Evolutionary conservation across 2,888 invertebrate species (phyloP), one percentile per base, ranked within the genome.

Genomic region (Cetonia aurata): DNA sequence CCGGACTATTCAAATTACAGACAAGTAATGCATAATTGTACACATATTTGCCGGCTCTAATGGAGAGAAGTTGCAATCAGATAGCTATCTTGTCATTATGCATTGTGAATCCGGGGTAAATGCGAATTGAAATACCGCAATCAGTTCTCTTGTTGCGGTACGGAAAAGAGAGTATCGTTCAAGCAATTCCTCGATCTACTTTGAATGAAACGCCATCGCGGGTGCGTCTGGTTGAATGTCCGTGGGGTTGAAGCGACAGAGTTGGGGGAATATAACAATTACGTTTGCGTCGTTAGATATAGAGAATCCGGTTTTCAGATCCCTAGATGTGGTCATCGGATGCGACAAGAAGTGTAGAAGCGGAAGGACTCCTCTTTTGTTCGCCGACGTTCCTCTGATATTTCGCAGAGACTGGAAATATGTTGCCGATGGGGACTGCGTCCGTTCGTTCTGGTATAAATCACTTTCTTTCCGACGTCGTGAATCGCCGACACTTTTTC

Each of bases 211-310:
- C 56, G 57, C 70, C 71, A 71, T 70, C 76, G 75, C 73, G 44
- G 69, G 31, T 62, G 15, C 69, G 73, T 48, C 74, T 78, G 77
- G 77, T 69, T 76, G 71, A 73, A 71, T 77, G 73, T 73, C 73
- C 68, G 72, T 52, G 71, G 79, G 78, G 72, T 76, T 72, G 70
- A 75, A 75, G 72, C 73, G 41, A 31, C 19, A 25, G 53, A 57
- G 41, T 72, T 71, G 72, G 78, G 80, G 81, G 82, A 80, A 78
- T 80, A 82, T 80, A 82, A 83, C 83, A 83, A 84, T 84, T 84
- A 83, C 82, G 83, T 83, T 82, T 83, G 83, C 82, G 80, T 83
- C 84, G 83, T 83, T 84, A 83, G 83, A 82, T 81, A 81, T 79
- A 78, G 81, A 83, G 82, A 82, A 83, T 83, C 82, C 82, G 79